Base-by-base conservation (phyloP, 2,113 vertebrate genomes). In the Condylura cristata region DNA sequence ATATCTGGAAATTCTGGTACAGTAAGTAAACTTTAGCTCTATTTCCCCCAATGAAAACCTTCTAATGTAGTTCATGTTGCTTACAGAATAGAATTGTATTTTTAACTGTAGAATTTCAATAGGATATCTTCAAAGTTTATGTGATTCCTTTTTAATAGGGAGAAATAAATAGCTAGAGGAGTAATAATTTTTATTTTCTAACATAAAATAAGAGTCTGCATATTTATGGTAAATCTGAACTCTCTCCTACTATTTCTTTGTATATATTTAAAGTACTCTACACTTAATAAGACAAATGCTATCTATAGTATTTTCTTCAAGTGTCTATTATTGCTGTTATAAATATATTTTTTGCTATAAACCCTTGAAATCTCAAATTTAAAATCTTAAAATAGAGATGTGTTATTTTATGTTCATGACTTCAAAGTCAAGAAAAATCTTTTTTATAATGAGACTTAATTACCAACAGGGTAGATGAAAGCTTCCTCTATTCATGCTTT, bases 1-100 rank as follows among this genome's bases (percentile, higher is more conserved):
- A 97, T 96, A 97, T 99, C 89, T 99, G 98, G 98, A 99, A 98
- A 84, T 99, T 99, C 96, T 99, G 99, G 99, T 99, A 99, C 78
- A 99, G 99, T 99, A 98, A 99, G 99, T 98, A 76, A 22, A 48
- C 65, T 66, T 96, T 93, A 34, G 22, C 30, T 96, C 60, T 60
- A 70, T 56, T 28, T 86, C 83, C 71, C 24, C 30, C 5, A 81
- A 46, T 22, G 16, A 90, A 17, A 1, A 72, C 11, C 28, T 78
- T 95, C 26, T 76, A 66, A 12, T 53, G 66, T 70, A 78, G 82
- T 63, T 20, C 20, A 30, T 9, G 0, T 71, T 46, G 34, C 71
- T 78, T 82, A 30, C 5, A 80, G 82, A 37, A n/a, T 60, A 68
- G 37, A 17, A 51, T 41, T 51, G 39, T 3, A 32, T 86, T 92